Base-by-base conservation (phyloP, 2,888 invertebrate species). In the Acleris laterana region DNA sequence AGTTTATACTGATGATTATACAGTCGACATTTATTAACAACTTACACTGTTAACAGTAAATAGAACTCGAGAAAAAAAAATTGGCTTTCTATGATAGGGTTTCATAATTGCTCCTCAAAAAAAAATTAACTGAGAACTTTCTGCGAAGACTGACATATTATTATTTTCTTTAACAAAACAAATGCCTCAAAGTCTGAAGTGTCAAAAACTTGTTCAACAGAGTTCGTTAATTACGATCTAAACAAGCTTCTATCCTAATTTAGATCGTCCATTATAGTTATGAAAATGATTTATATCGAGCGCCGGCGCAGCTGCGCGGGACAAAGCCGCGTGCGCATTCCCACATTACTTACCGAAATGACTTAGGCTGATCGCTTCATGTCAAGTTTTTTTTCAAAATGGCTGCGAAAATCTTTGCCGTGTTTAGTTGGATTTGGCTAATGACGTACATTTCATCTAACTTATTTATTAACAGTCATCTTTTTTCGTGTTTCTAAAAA, bases 331-430 rank as follows among this genome's bases (percentile, higher is more conserved):
- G 68, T 62, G 71, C 70, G 70, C 81, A 81, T 89, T 90, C 89
- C 84, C 90, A 90, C 89, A 89, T 87, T 85, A 85, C 83, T 88
- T 88, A 87, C 73, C 75, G 79, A 81, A 82, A 86, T 89, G 89
- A 89, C 80, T 82, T 88, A 88, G 20, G 19, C 46, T 46, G 17
- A 17, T 46, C 46, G 17, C 46, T 46, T 87, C 78, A 83, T 46
- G 17, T 46, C 38, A 6, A 44, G 44, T 3, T 38, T 38, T 46
- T 46, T 46, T 17, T n/a, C 44, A 44, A 46, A n/a, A 46, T n/a
- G 17, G 6, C 17, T 6, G 16, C 17, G 2, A 46, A 46, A 17
- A 46, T 46, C 17, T 46, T 17, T 6, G 0, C 9, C 13, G 38
- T 11, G 25, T 11, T 3, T 11, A 38, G 38, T 38, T 38, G 1